These are phyloP conservation scores for Oophaga sylvatica DNA, from an alignment of 2,797 vertebrate species.

Conservation along the genomic window DNA sequence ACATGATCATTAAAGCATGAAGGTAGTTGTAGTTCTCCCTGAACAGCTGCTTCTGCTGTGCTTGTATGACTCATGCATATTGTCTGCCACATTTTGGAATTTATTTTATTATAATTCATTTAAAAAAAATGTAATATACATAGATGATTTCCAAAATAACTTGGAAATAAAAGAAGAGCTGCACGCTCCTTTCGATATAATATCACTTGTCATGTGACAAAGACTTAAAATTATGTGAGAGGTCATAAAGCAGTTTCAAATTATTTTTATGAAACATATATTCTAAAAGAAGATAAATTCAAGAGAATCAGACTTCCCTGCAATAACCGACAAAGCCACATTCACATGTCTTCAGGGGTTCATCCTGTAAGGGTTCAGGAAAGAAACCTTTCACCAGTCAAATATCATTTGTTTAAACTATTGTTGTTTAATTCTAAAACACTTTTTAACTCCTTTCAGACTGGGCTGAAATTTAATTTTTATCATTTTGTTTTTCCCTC, in stretches of 20 bases:
- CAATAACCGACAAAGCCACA: too few relatives aligned
- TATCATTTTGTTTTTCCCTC: too few relatives aligned
- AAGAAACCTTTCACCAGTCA: too few relatives aligned
- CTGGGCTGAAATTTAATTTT: too few relatives aligned
- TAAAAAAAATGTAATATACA: background rate
- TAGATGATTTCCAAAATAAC: background rate
- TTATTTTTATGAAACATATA: background rate
- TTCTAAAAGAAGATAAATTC: background rate
- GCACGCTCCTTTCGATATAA: background rate
- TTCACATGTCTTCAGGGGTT: too few relatives aligned
- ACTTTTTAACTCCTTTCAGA: too few relatives aligned
- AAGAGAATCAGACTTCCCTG: too few relatives aligned
- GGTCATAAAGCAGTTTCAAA: background rate
- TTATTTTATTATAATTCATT: constrained; percentile 9
- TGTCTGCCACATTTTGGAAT: constrained; percentile 20
- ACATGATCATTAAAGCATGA: constrained; percentile 47
- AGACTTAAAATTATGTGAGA: background rate
- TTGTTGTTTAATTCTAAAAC: too few relatives aligned
- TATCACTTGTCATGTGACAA: background rate
- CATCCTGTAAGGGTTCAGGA: too few relatives aligned
- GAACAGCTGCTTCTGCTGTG: constrained; percentile 23
- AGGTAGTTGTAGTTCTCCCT: constrained; percentile 47
- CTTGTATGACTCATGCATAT: constrained; percentile 27
- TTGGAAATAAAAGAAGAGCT: background rate
- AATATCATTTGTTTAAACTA: too few relatives aligned